Percentiles rank a stretch among this genome's conserved stretches.
Evolutionary conservation across 2,888 invertebrate genomes (phyloP).

Genomic region (Hipparchia sbordonii): DNA sequence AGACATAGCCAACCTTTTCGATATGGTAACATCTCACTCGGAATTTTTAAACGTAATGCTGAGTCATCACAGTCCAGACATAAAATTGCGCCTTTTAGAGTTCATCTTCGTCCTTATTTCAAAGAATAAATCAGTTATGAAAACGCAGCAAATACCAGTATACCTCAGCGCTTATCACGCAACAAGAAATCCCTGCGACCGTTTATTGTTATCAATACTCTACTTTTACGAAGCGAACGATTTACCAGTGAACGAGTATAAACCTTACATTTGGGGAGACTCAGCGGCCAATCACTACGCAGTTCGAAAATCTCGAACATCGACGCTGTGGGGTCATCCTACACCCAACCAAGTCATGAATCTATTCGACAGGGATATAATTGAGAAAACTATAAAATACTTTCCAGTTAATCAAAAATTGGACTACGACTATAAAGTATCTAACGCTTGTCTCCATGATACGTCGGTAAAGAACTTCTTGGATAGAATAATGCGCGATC

Average conservation of each 20-base stretch:
- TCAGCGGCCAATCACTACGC: conserved; percentile 91
- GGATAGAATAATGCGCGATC: conserved; percentile 50
- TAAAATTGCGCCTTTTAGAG: conserved; percentile 85
- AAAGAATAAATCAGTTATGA: conserved; percentile 85
- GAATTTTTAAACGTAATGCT: conserved; percentile 88
- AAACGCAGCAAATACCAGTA: conserved; percentile 87
- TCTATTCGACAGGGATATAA: conserved; percentile 85
- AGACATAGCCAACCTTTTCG: conserved; percentile 83
- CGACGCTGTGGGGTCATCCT: conserved; percentile 87
- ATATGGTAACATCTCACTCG: conserved; percentile 90
- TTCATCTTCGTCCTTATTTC: conserved; percentile 85
- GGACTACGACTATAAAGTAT: conserved; percentile 69
- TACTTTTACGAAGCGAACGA: conserved; percentile 87
- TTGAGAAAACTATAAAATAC: conserved; percentile 86
- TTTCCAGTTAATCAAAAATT: conserved; percentile 87
- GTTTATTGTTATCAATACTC: conserved; percentile 86
- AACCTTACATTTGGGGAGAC: conserved; percentile 93
- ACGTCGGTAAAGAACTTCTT: conserved; percentile 44
- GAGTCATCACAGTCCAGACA: conserved; percentile 69
- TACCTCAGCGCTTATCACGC: conserved; percentile 91
- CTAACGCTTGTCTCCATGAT: conserved; percentile 43
- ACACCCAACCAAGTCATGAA: conserved; percentile 88
- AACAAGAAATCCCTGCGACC: conserved; percentile 87
- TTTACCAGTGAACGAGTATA: conserved; percentile 85
- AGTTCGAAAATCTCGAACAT: conserved; percentile 79